These are phyloP conservation scores for Lindbergichthys nudifrons DNA, from an alignment of 2,797 vertebrate species.

Conservation along the genomic window DNA sequence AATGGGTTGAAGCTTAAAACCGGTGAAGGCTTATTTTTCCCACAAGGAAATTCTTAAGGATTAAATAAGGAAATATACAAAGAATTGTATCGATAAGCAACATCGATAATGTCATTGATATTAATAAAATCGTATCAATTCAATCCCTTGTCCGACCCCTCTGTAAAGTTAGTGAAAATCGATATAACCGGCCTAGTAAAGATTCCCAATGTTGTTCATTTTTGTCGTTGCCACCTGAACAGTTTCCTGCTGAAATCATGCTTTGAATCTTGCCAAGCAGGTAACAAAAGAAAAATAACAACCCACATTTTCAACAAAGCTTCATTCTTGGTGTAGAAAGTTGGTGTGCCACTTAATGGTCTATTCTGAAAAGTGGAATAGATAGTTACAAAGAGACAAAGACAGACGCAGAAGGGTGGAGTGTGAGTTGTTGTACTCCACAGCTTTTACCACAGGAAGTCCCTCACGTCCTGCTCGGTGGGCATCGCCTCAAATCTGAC, in stretches of 20 bases:
- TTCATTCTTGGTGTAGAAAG: neutral
- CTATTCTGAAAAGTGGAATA: slow-evolving; percentile 15
- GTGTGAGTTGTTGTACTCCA: slow-evolving; percentile 16
- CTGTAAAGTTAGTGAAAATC: neutral
- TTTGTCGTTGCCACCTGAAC: slow-evolving; percentile 11
- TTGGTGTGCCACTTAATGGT: slow-evolving; percentile 1
- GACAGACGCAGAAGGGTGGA: neutral
- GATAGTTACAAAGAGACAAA: slow-evolving; percentile 10
- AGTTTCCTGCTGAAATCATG: neutral
- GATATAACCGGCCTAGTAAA: neutral
- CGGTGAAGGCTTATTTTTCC: too few relatives aligned
- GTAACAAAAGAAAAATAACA: slow-evolving; percentile 21
- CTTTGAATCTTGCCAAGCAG: slow-evolving; percentile 12
- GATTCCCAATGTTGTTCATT: slow-evolving; percentile 11
- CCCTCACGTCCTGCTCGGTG: slow-evolving; percentile 76
- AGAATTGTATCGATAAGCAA: too few relatives aligned
- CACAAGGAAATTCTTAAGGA: too few relatives aligned
- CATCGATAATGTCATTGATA: too few relatives aligned
- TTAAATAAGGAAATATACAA: too few relatives aligned
- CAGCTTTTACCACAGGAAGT: slow-evolving; percentile 78
- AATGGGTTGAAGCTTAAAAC: too few relatives aligned
- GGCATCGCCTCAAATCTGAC: slow-evolving; percentile 70
- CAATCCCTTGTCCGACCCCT: neutral
- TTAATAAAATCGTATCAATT: too few relatives aligned
- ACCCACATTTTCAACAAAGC: slow-evolving; percentile 15